Evolutionary conservation across 30 jellyfish, hydroid and myxozoan genomes (phyloP).

Genomic region (Rhopilema esculentum): DNA sequence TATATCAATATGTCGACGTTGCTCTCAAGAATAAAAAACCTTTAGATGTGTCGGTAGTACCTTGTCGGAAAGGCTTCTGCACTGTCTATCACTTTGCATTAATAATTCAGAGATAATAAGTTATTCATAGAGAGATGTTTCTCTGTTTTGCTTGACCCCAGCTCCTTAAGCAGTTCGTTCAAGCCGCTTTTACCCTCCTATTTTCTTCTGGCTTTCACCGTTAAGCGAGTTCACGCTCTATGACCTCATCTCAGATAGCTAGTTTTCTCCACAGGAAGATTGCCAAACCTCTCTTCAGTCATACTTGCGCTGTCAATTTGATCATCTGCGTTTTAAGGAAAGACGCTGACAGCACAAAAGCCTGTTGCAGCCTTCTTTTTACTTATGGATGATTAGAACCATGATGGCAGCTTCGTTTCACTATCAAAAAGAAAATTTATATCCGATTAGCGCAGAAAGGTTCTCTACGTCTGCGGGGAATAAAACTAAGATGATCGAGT

Average conservation of each 20-base stretch:
- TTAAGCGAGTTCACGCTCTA: no score
- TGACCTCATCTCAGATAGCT: neutral
- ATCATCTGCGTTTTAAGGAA: no score
- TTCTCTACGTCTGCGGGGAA: no score
- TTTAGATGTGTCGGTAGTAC: neutral
- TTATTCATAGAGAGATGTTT: neutral
- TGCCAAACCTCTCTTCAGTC: neutral
- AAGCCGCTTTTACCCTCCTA: neutral
- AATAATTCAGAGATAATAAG: neutral
- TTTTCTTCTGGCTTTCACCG: neutral
- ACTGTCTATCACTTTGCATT: neutral
- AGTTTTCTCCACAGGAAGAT: neutral
- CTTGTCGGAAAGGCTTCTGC: neutral
- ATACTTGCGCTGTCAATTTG: neutral
- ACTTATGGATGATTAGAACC: no score
- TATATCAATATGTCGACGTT: neutral
- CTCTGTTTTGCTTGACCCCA: neutral
- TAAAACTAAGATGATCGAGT: no score
- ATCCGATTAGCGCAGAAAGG: no score
- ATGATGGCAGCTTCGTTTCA: no score
- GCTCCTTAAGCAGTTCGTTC: neutral
- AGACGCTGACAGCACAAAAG: no score
- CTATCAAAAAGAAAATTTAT: no score
- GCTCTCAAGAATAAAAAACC: neutral
- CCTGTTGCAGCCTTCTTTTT: no score